These are phyloP conservation scores for Athrips mouffetella DNA, from an alignment of 2,888 invertebrate species.

Conservation along the genomic window DNA sequence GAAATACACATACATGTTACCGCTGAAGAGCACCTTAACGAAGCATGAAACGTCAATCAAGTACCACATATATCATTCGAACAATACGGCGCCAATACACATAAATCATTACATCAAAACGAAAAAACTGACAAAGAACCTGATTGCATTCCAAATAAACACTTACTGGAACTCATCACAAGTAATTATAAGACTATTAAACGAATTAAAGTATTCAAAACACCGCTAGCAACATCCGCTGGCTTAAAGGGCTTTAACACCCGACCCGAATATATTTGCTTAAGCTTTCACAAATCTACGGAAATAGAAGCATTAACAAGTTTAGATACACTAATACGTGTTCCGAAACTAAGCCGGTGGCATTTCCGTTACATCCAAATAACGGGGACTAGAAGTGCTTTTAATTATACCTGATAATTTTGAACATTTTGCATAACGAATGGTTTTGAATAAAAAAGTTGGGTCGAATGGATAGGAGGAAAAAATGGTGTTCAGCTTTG, in stretches of 20 bases:
- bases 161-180: conserved; percentile 9
- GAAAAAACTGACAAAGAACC: conserved; percentile 8
- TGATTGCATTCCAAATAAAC: conserved; percentile 12
- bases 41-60: conserved; percentile 62
- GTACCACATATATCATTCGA: conserved; percentile 32
- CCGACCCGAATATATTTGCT: conserved; percentile 7
- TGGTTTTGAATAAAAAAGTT: conserved; percentile 38
- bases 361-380: conserved; percentile 39
- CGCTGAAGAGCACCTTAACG: conserved; percentile 56
- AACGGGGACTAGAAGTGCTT: conserved; percentile 28
- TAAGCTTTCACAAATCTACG: conserved; percentile 24
- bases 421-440: conserved; percentile 47
- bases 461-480: conserved; percentile 24
- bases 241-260: conserved; percentile 35
- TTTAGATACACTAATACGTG: conserved; percentile 15
- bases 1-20: conserved; percentile 34
- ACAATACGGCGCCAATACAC: conserved; percentile 36
- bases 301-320: conserved; percentile 24
- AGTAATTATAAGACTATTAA: conserved; percentile 13
- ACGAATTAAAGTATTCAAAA: conserved; percentile 7
- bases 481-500: conserved; percentile 35
- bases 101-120: conserved; percentile 19
- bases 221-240: conserved; percentile 36
- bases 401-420: conserved; percentile 43
- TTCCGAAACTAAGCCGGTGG: conserved; percentile 28